Percentiles rank a stretch among this genome's conserved stretches.
These are phyloP conservation scores for Callaeas wilsoni DNA, from an alignment of 2,113 vertebrate genomes.

Conservation along the genomic window DNA sequence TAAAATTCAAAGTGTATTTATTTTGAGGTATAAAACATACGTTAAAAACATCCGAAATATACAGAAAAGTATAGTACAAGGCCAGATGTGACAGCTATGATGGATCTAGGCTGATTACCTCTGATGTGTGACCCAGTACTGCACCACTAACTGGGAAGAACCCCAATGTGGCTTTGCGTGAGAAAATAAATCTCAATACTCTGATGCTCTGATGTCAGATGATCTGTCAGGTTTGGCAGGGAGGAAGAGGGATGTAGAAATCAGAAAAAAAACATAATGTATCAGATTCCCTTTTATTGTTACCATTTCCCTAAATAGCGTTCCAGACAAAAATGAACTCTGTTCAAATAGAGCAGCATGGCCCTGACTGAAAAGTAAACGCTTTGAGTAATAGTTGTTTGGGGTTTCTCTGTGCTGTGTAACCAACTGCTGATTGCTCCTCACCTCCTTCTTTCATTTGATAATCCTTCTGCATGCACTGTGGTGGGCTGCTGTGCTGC, in stretches of 20 bases:
- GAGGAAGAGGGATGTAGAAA: not conserved
- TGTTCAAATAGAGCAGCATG: not conserved
- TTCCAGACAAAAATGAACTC: not conserved
- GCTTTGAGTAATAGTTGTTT: not conserved
- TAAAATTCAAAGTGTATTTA: slow-evolving; percentile 46
- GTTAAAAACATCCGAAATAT: slow-evolving; percentile 37
- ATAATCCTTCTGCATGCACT: not conserved
- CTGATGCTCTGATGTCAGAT: not conserved
- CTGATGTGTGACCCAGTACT: not conserved
- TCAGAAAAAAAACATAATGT: not conserved
- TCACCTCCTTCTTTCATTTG: not conserved
- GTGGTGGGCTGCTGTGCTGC: not conserved
- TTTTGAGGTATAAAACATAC: not conserved
- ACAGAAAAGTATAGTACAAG: not conserved
- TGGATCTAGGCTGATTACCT: not conserved
- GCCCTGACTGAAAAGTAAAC: not conserved
- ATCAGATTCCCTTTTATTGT: not conserved
- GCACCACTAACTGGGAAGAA: not conserved
- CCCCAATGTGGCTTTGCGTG: not conserved
- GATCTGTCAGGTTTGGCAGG: not conserved
- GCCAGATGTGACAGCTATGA: not conserved
- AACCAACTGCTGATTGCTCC: not conserved
- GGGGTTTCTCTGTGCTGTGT: not conserved
- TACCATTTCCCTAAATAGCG: not conserved
- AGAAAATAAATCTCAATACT: not conserved